Evolutionary conservation across 2,888 invertebrate species (phyloP).

Genomic region (Drosophila longiperda): DNA sequence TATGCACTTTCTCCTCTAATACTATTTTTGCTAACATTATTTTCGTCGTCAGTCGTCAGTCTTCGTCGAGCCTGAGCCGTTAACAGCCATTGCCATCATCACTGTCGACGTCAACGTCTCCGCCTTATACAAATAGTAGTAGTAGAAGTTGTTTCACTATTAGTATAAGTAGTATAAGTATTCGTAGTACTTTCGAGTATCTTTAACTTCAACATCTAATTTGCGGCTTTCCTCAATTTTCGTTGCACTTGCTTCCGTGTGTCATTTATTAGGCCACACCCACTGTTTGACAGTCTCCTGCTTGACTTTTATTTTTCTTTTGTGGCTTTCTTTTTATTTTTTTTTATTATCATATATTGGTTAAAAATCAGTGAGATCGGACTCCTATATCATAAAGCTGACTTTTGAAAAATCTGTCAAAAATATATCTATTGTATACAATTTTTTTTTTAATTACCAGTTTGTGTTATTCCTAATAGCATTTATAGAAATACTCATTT

Average conservation of each 20-base stretch:
- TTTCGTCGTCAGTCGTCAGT: constrained; percentile 41
- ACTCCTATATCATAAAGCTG: too few relatives aligned
- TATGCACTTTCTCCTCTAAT: constrained; percentile 79
- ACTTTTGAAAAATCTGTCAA: too few relatives aligned
- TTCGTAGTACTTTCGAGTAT: constrained; percentile 20
- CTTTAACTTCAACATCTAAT: constrained; percentile 63
- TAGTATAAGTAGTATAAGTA: neutral
- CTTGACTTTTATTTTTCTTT: constrained; percentile 27
- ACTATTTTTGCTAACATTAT: constrained; percentile 76
- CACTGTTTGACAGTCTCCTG: constrained; percentile 20
- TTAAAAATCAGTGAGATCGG: too few relatives aligned
- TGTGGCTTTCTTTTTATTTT: constrained; percentile 25
- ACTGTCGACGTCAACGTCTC: constrained; percentile 6
- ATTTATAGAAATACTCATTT: neutral
- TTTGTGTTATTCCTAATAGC: neutral
- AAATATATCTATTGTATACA: too few relatives aligned
- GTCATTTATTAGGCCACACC: constrained; percentile 28
- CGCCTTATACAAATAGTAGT: neutral
- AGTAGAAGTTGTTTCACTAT: neutral
- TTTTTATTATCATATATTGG: neutral
- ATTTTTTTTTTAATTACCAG: too few relatives aligned
- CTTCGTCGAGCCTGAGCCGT: constrained; percentile 32
- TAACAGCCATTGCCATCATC: constrained; percentile 28
- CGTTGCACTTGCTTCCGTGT: constrained; percentile 51
- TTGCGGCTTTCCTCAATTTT: constrained; percentile 70